Conservation (phyloP, 2,888 invertebrate genomes). For the Orchesellides sinensis region DNA sequence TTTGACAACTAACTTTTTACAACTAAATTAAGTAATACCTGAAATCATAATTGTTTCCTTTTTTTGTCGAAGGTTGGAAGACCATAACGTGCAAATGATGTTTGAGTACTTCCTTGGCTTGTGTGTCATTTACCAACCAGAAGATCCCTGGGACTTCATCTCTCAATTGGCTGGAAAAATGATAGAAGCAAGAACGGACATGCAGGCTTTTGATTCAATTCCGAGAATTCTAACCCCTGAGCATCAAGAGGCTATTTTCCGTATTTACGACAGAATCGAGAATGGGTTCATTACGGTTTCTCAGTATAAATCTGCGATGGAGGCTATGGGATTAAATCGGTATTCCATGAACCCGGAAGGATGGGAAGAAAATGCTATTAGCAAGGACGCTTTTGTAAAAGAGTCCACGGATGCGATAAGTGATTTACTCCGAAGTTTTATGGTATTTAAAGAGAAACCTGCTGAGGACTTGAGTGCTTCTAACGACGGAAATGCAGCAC, state of each 20-base stretch:
- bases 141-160: conserved; percentile 56
- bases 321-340: conserved; percentile 49
- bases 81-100: conserved; percentile 66
- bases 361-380: conserved; percentile 50
- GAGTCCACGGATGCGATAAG: conserved; percentile 55
- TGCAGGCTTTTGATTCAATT: conserved; percentile 33
- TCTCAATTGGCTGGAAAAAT: conserved; percentile 40
- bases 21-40: too few relatives aligned
- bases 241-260: conserved; percentile 61
- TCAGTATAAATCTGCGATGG: conserved; percentile 65
- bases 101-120: conserved; percentile 62
- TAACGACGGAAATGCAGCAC: background rate
- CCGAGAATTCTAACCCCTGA: conserved; percentile 56
- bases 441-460: conserved; percentile 23
- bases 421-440: conserved; percentile 52
- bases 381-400: conserved; percentile 54
- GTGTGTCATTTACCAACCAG: conserved; percentile 48
- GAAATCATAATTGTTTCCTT: too few relatives aligned
- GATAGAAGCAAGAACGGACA: conserved; percentile 44
- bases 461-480: too few relatives aligned
- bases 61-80: conserved; percentile 51
- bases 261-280: conserved; percentile 66
- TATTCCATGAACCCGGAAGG: conserved; percentile 52
- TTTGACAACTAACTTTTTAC: too few relatives aligned
- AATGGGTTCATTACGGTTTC: conserved; percentile 42